Conservation (phyloP, 2,113 vertebrate species). For the Silurus meridionalis region DNA sequence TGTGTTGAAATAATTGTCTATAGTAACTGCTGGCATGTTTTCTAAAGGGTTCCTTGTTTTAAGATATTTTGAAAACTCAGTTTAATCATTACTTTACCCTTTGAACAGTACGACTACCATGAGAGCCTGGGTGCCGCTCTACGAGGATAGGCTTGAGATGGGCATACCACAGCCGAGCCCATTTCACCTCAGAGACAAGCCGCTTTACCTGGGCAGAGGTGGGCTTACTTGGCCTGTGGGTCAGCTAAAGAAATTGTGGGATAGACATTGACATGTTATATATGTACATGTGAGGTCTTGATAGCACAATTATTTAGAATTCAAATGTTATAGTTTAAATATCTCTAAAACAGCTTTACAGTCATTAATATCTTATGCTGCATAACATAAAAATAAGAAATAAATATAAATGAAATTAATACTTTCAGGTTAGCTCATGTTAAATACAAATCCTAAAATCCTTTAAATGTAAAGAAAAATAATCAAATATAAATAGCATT, state of each 20-base stretch:
- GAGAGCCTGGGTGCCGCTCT: conserved; percentile 79
- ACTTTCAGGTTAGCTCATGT: not conserved
- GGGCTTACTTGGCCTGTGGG: conserved; percentile 72
- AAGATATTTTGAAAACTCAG: not conserved
- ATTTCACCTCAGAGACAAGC: conserved; percentile 74
- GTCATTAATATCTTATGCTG: not conserved
- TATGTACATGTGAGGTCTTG: not conserved
- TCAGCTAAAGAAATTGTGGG: conserved; percentile 54
- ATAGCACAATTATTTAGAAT: not conserved
- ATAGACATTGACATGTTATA: not conserved
- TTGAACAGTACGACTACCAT: conserved; percentile 75
- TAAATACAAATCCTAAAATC: not conserved
- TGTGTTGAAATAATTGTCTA: not conserved
- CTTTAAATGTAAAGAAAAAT: not conserved
- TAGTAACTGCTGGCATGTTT: not conserved
- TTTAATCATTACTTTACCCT: conserved; percentile 66
- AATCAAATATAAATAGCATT: not conserved
- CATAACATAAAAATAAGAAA: not conserved
- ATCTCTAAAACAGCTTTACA: not conserved
- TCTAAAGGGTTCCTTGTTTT: not conserved
- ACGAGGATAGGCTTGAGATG: conserved; percentile 79
- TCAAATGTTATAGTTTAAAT: not conserved
- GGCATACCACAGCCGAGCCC: conserved; percentile 77
- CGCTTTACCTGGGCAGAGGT: conserved; percentile 69
- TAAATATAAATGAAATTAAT: not conserved